These are phyloP conservation scores for Glyphotaelius pellucidus DNA, from an alignment of 2,888 invertebrate species.

Conservation along the genomic window DNA sequence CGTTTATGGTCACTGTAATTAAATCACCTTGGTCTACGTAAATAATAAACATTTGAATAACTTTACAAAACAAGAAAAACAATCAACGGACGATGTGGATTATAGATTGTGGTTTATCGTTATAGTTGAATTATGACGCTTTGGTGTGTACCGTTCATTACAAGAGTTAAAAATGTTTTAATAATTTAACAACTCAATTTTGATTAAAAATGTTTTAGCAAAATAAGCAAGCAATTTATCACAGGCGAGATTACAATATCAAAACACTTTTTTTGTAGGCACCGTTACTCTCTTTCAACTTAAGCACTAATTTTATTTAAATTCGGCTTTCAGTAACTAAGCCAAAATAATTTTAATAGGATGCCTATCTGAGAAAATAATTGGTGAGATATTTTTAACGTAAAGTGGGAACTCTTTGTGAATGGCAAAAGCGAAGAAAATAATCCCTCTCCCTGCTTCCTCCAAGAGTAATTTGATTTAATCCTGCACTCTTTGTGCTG, in stretches of 20 bases:
- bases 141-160: neutral
- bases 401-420: neutral
- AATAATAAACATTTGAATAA: constrained; percentile 26
- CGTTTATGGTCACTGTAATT: constrained; percentile 52
- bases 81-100: neutral
- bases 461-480: constrained; percentile 2
- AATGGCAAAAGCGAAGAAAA: neutral
- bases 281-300: neutral
- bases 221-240: neutral
- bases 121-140: neutral
- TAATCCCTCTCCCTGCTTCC: neutral
- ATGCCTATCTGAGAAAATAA: neutral
- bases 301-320: neutral
- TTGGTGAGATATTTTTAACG: neutral
- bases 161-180: neutral
- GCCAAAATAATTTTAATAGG: neutral
- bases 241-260: neutral
- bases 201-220: neutral
- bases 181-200: constrained; percentile 2
- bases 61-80: neutral
- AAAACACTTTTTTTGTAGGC: neutral
- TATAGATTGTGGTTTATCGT: neutral
- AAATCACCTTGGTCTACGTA: constrained; percentile 44
- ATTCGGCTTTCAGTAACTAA: neutral
- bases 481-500: constrained; percentile 5